These are phyloP conservation scores for Anhinga anhinga DNA, from an alignment of 2,113 vertebrate species.

Conservation along the genomic window DNA sequence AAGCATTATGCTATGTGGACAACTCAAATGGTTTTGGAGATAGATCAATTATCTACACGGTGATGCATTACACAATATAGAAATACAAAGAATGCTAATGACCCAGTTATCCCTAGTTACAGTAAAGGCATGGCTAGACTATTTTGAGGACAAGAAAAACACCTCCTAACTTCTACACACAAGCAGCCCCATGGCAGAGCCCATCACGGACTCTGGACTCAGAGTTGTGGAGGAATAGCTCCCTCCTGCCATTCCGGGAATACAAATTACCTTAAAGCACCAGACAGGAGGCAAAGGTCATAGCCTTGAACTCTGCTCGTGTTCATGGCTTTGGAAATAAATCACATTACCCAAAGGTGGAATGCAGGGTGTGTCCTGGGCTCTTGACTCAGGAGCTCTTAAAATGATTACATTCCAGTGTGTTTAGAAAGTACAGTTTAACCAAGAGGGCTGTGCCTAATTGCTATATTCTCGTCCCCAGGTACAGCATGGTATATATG, in stretches of 20 bases:
- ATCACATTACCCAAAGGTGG: constrained; percentile 41
- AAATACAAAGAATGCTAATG: constrained; percentile 21
- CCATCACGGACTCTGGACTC: neutral
- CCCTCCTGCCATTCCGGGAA: neutral
- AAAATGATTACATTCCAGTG: constrained; percentile 57
- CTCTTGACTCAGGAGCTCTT: neutral
- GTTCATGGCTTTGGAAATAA: constrained; percentile 52
- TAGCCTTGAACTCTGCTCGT: constrained; percentile 37
- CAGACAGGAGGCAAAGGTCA: constrained; percentile 5
- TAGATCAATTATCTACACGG: constrained; percentile 24
- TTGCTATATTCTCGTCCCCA: constrained; percentile 36
- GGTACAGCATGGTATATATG: constrained; percentile 24
- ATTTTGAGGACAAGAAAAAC: constrained; percentile 25
- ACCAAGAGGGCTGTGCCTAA: constrained; percentile 50
- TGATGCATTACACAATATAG: neutral
- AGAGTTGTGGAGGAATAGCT: fast-evolving
- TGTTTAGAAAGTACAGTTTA: constrained; percentile 52
- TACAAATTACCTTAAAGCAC: constrained; percentile 40
- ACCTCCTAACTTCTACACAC: neutral
- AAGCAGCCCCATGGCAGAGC: neutral
- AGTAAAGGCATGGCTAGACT: constrained; percentile 30
- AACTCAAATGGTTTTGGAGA: neutral
- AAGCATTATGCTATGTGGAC: neutral
- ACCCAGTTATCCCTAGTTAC: neutral
- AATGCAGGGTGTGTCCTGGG: constrained; percentile 56